phyloP scores from a whole-genome alignment of 1,140 invertebrate species.

The Temnothorax nylanderi region DNA sequence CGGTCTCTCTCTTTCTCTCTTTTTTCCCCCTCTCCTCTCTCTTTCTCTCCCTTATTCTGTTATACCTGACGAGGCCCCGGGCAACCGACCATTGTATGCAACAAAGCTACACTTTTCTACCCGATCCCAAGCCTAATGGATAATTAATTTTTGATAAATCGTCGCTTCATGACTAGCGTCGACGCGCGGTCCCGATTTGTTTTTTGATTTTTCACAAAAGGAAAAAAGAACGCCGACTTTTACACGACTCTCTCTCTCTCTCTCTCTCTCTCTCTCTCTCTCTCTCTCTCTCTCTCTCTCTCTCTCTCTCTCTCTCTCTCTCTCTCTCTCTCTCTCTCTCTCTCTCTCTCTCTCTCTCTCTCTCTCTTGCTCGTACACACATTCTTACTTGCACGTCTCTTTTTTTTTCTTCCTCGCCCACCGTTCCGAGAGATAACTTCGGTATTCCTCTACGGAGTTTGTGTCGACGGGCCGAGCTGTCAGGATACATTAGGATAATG shows the following conservation, averaged over 20 bases:
- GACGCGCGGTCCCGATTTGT: slow-evolving; percentile 79
- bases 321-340: background rate
- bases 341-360: background rate
- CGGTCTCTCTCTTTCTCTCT: slow-evolving; percentile 47
- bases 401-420: slow-evolving; percentile 45
- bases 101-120: slow-evolving; percentile 84
- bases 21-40: slow-evolving; percentile 34
- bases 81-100: slow-evolving; percentile 76
- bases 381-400: background rate
- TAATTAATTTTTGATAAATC: slow-evolving; percentile 85
- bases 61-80: slow-evolving; percentile 72
- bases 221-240: slow-evolving; percentile 33
- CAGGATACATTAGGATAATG: slow-evolving; percentile 75
- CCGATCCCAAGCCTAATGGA: slow-evolving; percentile 81
- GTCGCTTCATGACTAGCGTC: slow-evolving; percentile 79
- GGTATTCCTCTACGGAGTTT: slow-evolving; percentile 61
- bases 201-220: slow-evolving; percentile 81
- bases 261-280: too few relatives aligned
- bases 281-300: background rate
- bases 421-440: slow-evolving; percentile 50
- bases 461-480: slow-evolving; percentile 69
- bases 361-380: background rate
- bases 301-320: background rate
- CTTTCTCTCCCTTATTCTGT: slow-evolving; percentile 46
- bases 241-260: slow-evolving; percentile 2